Evolutionary conservation across 2,797 vertebrate genomes (phyloP), one percentile per base, ranked within the genome.

Genomic region (Ambastaia sidthimunki): DNA sequence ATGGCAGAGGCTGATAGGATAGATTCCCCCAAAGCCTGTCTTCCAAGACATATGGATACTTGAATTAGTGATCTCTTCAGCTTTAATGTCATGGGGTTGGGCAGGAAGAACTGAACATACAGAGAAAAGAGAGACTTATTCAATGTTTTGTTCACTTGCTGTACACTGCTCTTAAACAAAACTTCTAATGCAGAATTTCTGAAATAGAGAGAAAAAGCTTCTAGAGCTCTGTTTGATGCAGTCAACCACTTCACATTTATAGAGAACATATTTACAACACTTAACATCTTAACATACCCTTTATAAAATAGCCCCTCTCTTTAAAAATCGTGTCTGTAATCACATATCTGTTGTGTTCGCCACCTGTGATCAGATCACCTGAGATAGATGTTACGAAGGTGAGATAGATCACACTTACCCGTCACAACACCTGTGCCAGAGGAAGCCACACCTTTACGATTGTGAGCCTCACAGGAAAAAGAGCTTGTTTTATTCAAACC

Each of bases 401-500:
- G 34, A 16, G 52, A 44, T 28, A 66, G 9, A 3, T 50, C 25
- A 54, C 44, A 83, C 91, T 72, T 80, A 97, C 96, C 95, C 31
- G 90, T 97, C 87, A 97, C 86, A 23, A 90, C 90, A 1, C 96
- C 96, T 0, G 95, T 94, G 11, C 91, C 93, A 0, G 96, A 97
- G 0, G 96, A 95, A 79, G 95, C 93, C 74, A 97, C 95, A 0
- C 96, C 96, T 84, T 96, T 97, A 41, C 82, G 83, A n/a, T 97
- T 97, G 28, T 95, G 93, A 21, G 96, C 96, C 84, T 97, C 96
- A 13, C 96, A 97, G 6, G 96, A 96, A 86, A 97, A 97, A 1
- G 93, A 93, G 55, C 95, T 94, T 10, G 94, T 95, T 83, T 91
- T 91, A 90, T 96, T 96, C 82, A 97, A 86, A 83, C 96, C 96